These are phyloP conservation scores for Cheilosia urbana DNA, from an alignment of 2,888 invertebrate species.

Conservation along the genomic window DNA sequence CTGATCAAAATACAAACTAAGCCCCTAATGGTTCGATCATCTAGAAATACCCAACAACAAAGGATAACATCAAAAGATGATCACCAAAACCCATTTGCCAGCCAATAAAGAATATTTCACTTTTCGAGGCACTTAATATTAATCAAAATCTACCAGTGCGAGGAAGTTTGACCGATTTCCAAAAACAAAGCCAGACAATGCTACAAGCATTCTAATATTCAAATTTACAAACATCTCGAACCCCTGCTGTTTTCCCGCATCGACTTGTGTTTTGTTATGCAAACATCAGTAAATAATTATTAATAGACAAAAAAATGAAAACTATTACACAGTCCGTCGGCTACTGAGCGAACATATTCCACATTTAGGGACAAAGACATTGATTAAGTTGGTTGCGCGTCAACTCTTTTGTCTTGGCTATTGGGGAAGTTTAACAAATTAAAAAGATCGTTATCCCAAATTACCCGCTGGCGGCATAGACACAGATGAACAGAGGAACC, in stretches of 20 bases:
- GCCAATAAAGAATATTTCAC: neutral
- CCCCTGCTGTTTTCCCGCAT: conserved; percentile 5
- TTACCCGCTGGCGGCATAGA: too few species aligned
- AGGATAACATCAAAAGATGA: neutral
- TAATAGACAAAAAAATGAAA: neutral
- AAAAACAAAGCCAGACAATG: neutral
- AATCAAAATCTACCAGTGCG: neutral
- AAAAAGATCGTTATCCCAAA: conserved; percentile 6
- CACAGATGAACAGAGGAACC: too few species aligned
- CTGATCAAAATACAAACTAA: too few species aligned
- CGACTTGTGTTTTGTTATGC: neutral
- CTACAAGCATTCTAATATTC: neutral
- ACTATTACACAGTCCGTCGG: neutral
- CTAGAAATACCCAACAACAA: neutral
- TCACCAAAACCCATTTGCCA: neutral
- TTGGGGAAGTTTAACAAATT: conserved; percentile 23
- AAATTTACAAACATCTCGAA: neutral
- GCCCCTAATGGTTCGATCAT: neutral
- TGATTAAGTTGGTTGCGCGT: too few species aligned
- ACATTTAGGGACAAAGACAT: too few species aligned
- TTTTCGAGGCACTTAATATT: neutral
- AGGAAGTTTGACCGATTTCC: neutral
- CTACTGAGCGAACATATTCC: neutral
- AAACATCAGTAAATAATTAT: neutral
- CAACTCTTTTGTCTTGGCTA: neutral